Evolutionary conservation across 2,113 vertebrate species (phyloP).

Genomic region (Butorides virescens): DNA sequence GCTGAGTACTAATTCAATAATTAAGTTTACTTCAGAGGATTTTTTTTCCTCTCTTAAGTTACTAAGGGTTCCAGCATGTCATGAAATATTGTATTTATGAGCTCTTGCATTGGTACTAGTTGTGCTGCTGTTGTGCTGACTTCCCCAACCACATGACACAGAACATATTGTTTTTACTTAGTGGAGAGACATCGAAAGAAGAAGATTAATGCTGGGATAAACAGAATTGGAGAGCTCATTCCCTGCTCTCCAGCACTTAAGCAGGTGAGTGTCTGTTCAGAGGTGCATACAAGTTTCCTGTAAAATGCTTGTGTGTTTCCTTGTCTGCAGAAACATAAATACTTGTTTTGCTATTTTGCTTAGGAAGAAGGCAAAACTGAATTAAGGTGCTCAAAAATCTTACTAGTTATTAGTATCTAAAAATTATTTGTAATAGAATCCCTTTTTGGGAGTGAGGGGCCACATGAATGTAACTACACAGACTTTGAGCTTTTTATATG

Average conservation of each 20-base stretch:
- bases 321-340: neutral
- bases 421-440: neutral
- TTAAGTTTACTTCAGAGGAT: neutral
- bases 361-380: neutral
- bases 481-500: neutral
- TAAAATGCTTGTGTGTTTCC: neutral
- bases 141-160: neutral
- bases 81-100: neutral
- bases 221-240: slow-evolving; percentile 94
- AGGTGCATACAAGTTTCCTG: neutral
- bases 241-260: slow-evolving; percentile 96
- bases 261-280: slow-evolving; percentile 78
- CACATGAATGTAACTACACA: neutral
- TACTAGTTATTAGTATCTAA: neutral
- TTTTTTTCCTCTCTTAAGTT: neutral
- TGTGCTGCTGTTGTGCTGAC: neutral
- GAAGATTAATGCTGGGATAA: slow-evolving; percentile 98
- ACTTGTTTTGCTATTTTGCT: neutral
- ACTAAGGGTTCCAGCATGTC: neutral
- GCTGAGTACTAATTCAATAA: neutral
- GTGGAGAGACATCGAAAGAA: slow-evolving; percentile 98
- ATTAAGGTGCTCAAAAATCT: neutral
- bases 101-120: neutral
- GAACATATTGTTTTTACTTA: slow-evolving; percentile 51
- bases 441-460: neutral